A percentile compares a stretch with the other conserved stretches of the same genome.
These are phyloP conservation scores for Ophion slaviceki DNA, from an alignment of 2,888 invertebrate species.

Conservation along the genomic window DNA sequence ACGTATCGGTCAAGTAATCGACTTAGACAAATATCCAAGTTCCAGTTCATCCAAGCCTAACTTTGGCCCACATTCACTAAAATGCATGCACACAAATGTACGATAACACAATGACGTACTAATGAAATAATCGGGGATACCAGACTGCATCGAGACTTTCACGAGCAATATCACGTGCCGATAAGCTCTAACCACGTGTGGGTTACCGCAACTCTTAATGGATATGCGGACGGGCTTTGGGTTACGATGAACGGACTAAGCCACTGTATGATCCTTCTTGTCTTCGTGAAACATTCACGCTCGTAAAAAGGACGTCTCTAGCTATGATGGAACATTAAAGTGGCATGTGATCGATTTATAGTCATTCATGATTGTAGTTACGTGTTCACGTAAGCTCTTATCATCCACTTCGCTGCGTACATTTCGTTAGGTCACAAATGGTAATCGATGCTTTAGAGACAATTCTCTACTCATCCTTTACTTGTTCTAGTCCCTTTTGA, in stretches of 20 bases:
- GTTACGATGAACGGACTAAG: conserved; percentile 2
- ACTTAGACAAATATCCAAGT: neutral
- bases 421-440: conserved; percentile 9
- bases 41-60: neutral
- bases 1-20: no score
- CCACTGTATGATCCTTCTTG: conserved; percentile 5
- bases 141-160: conserved; percentile 31
- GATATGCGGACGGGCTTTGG: conserved; percentile 38
- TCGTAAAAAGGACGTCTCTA: conserved; percentile 57
- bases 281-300: conserved; percentile 54
- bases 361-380: conserved; percentile 34
- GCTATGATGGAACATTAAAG: conserved; percentile 47
- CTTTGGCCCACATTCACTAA: neutral
- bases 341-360: conserved; percentile 39
- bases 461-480: neutral
- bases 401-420: conserved; percentile 7
- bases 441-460: conserved; percentile 16
- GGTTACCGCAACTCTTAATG: conserved; percentile 67
- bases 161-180: conserved; percentile 35
- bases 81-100: neutral
- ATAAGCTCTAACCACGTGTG: conserved; percentile 55
- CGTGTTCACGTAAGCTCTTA: conserved; percentile 14
- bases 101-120: neutral
- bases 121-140: conserved; percentile 48
- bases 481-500: neutral